phyloP scores from a whole-genome alignment of 2,797 vertebrate species.

The Crocodylus rhombifer region DNA sequence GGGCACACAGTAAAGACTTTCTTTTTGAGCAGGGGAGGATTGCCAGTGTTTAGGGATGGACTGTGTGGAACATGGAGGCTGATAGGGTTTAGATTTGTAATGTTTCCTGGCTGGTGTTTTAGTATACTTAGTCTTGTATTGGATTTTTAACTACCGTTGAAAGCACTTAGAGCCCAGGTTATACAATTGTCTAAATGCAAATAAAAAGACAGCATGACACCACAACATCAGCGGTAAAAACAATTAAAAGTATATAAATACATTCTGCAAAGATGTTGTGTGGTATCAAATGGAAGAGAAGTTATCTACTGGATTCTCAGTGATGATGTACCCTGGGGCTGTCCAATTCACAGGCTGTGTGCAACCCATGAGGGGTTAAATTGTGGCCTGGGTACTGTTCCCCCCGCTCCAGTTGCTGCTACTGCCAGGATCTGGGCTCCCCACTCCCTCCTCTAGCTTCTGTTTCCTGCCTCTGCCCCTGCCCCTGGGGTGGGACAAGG shows the following conservation, averaged over 20 bases:
- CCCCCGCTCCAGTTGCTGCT: too few relatives aligned
- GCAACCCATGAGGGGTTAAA: too few relatives aligned
- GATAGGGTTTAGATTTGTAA: rapidly evolving
- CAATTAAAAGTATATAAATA: rapidly evolving
- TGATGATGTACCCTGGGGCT: too few relatives aligned
- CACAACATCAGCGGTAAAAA: rapidly evolving
- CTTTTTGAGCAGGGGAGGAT: rapidly evolving
- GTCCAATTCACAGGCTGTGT: too few relatives aligned
- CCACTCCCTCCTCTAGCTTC: too few relatives aligned
- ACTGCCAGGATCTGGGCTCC: too few relatives aligned
- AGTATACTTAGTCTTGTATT: neutral
- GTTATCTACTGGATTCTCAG: too few relatives aligned
- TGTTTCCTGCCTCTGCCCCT: too few relatives aligned
- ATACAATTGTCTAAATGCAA: neutral
- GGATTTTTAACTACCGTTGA: neutral
- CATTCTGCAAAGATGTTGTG: neutral
- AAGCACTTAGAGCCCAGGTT: neutral
- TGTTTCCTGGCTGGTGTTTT: neutral
- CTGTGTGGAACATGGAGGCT: neutral
- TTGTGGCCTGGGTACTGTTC: too few relatives aligned
- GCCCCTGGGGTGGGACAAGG: too few relatives aligned
- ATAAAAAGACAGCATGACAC: neutral
- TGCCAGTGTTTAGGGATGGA: rapidly evolving
- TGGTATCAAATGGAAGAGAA: neutral
- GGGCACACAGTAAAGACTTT: neutral